These are phyloP conservation scores for Xenentodon cancila DNA, from an alignment of 2,797 vertebrate species.

Conservation along the genomic window DNA sequence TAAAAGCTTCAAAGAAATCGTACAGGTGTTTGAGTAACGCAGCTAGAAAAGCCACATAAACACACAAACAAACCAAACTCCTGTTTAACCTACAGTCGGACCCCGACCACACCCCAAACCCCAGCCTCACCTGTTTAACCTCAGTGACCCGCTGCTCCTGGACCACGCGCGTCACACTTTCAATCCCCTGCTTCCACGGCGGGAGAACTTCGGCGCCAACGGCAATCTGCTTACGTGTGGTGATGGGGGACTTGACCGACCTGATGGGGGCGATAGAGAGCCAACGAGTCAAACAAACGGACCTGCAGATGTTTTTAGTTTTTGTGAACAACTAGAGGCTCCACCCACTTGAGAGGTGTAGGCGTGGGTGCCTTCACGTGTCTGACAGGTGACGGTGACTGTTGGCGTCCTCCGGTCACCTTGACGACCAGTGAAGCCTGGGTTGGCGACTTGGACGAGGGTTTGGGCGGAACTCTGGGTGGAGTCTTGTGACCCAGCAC, in stretches of 20 bases:
- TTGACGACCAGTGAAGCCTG: slow-evolving; percentile 86
- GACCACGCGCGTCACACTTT: slow-evolving; percentile 74
- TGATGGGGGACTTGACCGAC: slow-evolving; percentile 93
- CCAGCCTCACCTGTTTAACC: slow-evolving; percentile 80
- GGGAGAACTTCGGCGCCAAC: slow-evolving; percentile 85
- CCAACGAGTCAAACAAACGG: slow-evolving; percentile 71
- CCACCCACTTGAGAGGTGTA: slow-evolving; percentile 64
- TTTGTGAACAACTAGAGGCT: too few relatives aligned
- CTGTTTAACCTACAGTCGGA: too few relatives aligned
- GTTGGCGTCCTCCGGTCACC: slow-evolving; percentile 88
- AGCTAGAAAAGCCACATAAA: too few relatives aligned
- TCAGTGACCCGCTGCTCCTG: slow-evolving; percentile 74
- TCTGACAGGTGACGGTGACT: slow-evolving; percentile 95
- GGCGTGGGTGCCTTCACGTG: slow-evolving; percentile 93
- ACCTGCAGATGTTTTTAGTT: slow-evolving; percentile 63
- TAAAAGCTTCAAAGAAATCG: too few relatives aligned
- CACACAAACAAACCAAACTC: too few relatives aligned
- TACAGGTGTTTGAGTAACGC: too few relatives aligned
- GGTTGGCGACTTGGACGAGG: slow-evolving; percentile 86
- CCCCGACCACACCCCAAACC: neutral
- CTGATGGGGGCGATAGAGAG: slow-evolving; percentile 92
- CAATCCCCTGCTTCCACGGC: slow-evolving; percentile 91
- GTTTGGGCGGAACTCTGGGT: slow-evolving; percentile 93
- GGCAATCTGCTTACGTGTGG: slow-evolving; percentile 67
- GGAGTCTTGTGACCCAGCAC: slow-evolving; percentile 94